Evolutionary conservation across 2,113 vertebrate species (phyloP).

Genomic region (Embiotoca jacksoni): DNA sequence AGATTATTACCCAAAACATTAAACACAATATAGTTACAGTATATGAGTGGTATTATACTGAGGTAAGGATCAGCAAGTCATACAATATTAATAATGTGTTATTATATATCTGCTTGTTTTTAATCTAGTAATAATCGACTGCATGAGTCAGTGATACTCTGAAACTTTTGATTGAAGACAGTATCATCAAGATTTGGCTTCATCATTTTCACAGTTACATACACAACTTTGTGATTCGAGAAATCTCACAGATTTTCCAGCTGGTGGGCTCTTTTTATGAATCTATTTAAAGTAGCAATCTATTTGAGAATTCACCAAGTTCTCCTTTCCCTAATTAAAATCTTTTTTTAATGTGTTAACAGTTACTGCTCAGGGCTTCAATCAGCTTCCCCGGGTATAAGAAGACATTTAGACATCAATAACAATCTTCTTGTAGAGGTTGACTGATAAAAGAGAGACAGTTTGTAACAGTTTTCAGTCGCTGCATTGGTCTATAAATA

Average conservation of each 20-base stretch:
- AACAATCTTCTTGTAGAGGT: slow-evolving; percentile 22
- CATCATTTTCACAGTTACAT: slow-evolving; percentile 33
- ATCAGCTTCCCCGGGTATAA: slow-evolving; percentile 11
- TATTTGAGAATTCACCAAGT: slow-evolving; percentile 21
- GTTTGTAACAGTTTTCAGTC: slow-evolving; percentile 30
- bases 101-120: not conserved
- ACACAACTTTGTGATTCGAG: slow-evolving; percentile 9
- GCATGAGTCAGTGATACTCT: not conserved
- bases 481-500: slow-evolving; percentile 16
- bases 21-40: too few relatives aligned
- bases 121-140: not conserved
- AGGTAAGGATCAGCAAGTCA: not conserved
- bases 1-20: too few relatives aligned
- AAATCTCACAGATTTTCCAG: slow-evolving; percentile 22
- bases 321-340: slow-evolving; percentile 1
- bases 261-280: slow-evolving; percentile 34
- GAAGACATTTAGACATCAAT: slow-evolving; percentile 28
- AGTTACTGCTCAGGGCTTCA: slow-evolving; percentile 18
- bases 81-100: not conserved
- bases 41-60: too few relatives aligned
- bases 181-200: slow-evolving; percentile 24
- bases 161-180: not conserved
- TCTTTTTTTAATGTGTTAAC: slow-evolving; percentile 11
- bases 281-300: slow-evolving; percentile 34
- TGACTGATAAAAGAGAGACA: slow-evolving; percentile 22